Evolutionary conservation across 2,888 invertebrate species (phyloP).

Genomic region (Linyphia triangularis): DNA sequence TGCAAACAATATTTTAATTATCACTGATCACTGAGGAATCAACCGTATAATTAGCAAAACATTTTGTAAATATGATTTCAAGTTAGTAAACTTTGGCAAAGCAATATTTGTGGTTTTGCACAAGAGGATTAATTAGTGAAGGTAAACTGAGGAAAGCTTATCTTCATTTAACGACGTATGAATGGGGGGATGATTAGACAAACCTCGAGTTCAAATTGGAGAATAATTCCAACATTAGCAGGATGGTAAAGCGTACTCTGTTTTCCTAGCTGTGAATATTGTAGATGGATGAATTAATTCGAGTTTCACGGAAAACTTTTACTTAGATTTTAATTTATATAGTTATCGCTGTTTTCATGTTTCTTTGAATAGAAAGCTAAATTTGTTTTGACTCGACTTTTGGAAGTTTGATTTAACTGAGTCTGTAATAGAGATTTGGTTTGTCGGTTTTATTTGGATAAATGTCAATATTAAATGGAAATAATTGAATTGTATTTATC

Average conservation of each 20-base stretch:
- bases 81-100: neutral
- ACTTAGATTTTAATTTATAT: constrained; percentile 35
- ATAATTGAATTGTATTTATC: too few relatives aligned
- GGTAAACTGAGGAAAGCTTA: constrained; percentile 46
- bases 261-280: constrained; percentile 6
- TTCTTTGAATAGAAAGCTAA: neutral
- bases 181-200: constrained; percentile 28
- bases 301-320: constrained; percentile 13
- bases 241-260: constrained; percentile 30
- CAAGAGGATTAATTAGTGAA: constrained; percentile 44
- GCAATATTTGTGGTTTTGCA: constrained; percentile 18
- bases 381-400: constrained; percentile 10
- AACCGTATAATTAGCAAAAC: neutral
- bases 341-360: neutral
- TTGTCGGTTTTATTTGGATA: too few relatives aligned
- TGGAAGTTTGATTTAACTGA: neutral
- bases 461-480: too few relatives aligned
- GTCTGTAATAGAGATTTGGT: too few relatives aligned
- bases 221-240: constrained; percentile 42
- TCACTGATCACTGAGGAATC: neutral
- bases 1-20: neutral
- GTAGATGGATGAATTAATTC: constrained; percentile 35
- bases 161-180: constrained; percentile 34
- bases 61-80: neutral
- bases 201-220: constrained; percentile 46